Evolutionary conservation across 2,113 vertebrate genomes (phyloP).

Genomic region (Dermatemys mawii): DNA sequence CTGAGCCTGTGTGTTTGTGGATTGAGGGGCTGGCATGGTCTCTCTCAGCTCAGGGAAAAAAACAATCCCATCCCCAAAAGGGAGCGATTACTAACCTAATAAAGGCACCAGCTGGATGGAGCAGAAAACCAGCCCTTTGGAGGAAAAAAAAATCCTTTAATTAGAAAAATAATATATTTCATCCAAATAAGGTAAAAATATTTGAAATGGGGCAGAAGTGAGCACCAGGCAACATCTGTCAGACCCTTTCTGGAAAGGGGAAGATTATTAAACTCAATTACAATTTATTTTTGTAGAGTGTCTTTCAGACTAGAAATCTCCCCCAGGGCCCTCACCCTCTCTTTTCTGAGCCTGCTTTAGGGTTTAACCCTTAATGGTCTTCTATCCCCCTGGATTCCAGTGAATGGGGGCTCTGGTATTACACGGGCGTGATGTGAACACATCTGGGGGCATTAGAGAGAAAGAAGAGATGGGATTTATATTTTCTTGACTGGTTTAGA

Average conservation of each 20-base stretch:
- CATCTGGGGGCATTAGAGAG: neutral
- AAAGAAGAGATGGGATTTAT: neutral
- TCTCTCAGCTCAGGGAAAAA: slow-evolving; percentile 67
- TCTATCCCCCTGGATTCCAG: neutral
- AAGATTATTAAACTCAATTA: slow-evolving; percentile 78
- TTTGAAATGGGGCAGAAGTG: slow-evolving; percentile 85
- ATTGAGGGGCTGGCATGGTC: slow-evolving; percentile 64
- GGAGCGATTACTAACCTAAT: slow-evolving; percentile 80
- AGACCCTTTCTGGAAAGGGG: slow-evolving; percentile 78
- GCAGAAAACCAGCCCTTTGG: slow-evolving; percentile 75
- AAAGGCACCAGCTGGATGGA: slow-evolving; percentile 81
- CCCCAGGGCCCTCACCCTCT: neutral
- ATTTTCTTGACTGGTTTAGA: neutral
- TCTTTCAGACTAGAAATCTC: slow-evolving; percentile 66
- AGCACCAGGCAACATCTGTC: slow-evolving; percentile 79
- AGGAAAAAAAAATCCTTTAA: slow-evolving; percentile 79
- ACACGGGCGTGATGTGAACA: neutral
- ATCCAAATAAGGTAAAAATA: slow-evolving; percentile 91
- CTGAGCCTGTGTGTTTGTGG: slow-evolving; percentile 39
- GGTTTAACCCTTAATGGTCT: neutral
- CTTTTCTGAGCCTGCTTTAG: slow-evolving; percentile 27
- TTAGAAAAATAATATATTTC: slow-evolving; percentile 90
- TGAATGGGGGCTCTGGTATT: neutral
- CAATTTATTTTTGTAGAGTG: slow-evolving; percentile 76
- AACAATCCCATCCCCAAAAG: slow-evolving; percentile 80